Evolutionary conservation across 2,113 vertebrate species (phyloP).

Genomic region (Puma concolor): DNA sequence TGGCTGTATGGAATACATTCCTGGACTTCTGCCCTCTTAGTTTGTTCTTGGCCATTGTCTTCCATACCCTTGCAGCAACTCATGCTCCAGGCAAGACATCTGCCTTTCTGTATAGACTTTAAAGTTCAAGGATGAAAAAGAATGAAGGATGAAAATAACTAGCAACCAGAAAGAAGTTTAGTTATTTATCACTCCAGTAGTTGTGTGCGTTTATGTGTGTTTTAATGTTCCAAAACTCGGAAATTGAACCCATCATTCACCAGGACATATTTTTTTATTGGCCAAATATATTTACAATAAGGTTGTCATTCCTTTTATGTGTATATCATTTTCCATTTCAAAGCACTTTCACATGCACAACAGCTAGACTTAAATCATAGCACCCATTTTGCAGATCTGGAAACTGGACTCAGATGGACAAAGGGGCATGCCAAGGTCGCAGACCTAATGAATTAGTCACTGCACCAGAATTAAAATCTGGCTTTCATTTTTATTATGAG

Average conservation of each 20-base stretch:
- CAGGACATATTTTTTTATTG: background rate
- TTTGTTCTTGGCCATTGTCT: background rate
- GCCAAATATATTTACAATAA: background rate
- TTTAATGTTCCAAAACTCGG: background rate
- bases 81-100: background rate
- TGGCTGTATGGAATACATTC: background rate
- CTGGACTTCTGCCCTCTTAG: background rate
- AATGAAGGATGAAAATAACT: background rate
- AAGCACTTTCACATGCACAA: background rate
- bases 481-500: background rate
- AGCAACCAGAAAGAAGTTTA: background rate
- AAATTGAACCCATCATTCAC: background rate
- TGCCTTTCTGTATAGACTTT: background rate
- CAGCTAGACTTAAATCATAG: background rate
- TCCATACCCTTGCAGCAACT: background rate
- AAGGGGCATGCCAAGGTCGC: background rate
- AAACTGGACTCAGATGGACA: background rate
- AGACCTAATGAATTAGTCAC: background rate
- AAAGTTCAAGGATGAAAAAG: constrained; percentile 9
- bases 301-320: background rate
- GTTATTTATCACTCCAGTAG: background rate
- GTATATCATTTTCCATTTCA: background rate
- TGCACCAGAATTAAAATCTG: background rate
- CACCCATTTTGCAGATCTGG: background rate
- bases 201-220: background rate